phyloP scores from a whole-genome alignment of 2,113 vertebrate genomes.

The Otus sunia region DNA sequence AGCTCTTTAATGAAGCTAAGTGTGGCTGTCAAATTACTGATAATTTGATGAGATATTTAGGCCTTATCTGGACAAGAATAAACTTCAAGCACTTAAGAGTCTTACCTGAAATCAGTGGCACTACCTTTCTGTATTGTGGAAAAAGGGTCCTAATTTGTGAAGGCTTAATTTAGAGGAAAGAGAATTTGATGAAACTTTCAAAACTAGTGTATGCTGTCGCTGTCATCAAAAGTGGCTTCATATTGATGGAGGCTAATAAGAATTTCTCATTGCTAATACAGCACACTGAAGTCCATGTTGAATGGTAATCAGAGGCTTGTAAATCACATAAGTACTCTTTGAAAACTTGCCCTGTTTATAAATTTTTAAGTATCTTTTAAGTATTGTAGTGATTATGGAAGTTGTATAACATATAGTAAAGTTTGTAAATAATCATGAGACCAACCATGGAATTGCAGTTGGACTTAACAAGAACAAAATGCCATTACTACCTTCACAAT shows the following conservation, averaged over 20 bases:
- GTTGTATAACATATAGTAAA: not conserved
- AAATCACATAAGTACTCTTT: not conserved
- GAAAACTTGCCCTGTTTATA: not conserved
- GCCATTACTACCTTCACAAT: not conserved
- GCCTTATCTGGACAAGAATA: not conserved
- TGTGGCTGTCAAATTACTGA: not conserved
- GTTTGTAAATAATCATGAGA: not conserved
- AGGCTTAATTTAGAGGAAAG: not conserved
- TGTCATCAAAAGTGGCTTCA: not conserved
- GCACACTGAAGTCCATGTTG: not conserved
- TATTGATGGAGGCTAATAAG: not conserved
- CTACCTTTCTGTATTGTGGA: not conserved
- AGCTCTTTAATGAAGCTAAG: not conserved
- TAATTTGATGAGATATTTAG: not conserved
- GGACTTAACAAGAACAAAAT: slow-evolving; percentile 6
- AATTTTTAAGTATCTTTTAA: not conserved
- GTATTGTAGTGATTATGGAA: not conserved
- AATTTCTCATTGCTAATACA: not conserved
- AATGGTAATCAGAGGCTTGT: not conserved
- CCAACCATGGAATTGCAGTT: not conserved
- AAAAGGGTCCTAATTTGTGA: not conserved
- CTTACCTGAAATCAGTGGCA: not conserved
- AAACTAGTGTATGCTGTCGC: not conserved
- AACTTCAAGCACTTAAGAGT: not conserved
- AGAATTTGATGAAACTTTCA: not conserved